Conservation (phyloP, 2,113 vertebrate genomes). For the Hippocampus guttulatus region DNA sequence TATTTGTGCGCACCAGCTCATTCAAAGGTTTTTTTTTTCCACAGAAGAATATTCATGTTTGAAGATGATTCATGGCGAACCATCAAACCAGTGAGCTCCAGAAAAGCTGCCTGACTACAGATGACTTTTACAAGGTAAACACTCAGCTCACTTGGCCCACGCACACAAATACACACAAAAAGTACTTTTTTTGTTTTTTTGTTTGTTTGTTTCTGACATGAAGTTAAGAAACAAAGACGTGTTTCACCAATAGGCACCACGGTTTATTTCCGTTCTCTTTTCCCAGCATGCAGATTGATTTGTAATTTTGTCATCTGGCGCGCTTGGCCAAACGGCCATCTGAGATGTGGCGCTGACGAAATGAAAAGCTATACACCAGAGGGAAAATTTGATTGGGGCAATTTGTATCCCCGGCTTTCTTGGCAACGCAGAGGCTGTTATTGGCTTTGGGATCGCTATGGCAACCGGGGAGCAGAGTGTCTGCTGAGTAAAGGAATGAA, state of each 20-base stretch:
- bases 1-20: too few species aligned
- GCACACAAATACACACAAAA: not conserved
- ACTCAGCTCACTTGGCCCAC: not conserved
- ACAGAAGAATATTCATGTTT: not conserved
- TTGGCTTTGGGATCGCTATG: constrained; percentile 65
- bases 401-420: constrained; percentile 46
- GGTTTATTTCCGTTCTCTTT: constrained; percentile 49
- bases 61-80: not conserved
- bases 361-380: constrained; percentile 22
- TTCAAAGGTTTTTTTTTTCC: not conserved
- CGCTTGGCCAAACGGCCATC: constrained; percentile 12
- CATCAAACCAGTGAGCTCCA: not conserved
- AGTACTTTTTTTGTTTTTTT: not conserved
- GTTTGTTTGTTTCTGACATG: not conserved
- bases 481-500: constrained; percentile 60
- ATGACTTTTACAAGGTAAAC: not conserved
- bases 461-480: constrained; percentile 51
- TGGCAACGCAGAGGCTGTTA: constrained; percentile 53
- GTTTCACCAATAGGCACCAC: constrained; percentile 30
- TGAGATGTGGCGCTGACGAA: constrained; percentile 6
- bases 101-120: not conserved
- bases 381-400: constrained; percentile 59
- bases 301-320: constrained; percentile 49
- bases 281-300: constrained; percentile 61
- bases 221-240: not conserved